These are phyloP conservation scores for Acanthopleura granulata DNA, from an alignment of 2,888 invertebrate species.

Conservation along the genomic window DNA sequence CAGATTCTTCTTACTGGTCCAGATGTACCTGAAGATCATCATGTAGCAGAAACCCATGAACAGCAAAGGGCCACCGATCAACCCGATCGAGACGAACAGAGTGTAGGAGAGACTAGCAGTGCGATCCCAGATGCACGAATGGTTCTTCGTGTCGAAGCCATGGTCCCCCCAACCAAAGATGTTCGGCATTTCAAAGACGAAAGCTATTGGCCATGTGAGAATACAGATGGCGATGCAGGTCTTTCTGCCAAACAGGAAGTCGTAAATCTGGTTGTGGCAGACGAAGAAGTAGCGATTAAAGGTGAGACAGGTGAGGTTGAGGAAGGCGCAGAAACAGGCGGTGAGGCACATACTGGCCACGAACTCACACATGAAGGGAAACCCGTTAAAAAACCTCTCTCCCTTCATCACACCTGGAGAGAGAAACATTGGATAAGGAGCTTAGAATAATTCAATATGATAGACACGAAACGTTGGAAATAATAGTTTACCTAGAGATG, in stretches of 20 bases:
- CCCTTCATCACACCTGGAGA: constrained; percentile 57
- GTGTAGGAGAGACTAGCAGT: constrained; percentile 57
- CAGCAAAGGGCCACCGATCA: constrained; percentile 49
- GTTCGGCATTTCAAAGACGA: constrained; percentile 56
- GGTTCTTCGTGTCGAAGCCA: constrained; percentile 56
- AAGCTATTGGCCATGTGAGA: constrained; percentile 50
- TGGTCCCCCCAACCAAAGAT: constrained; percentile 60
- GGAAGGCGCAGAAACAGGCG: constrained; percentile 61
- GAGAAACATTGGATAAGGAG: not conserved
- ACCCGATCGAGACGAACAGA: constrained; percentile 47
- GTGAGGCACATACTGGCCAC: constrained; percentile 57
- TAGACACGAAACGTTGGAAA: too few relatives aligned
- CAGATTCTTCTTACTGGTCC: constrained; percentile 46
- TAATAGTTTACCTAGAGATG: too few relatives aligned
- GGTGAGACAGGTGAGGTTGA: constrained; percentile 53
- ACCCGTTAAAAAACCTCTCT: constrained; percentile 51
- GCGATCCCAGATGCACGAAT: constrained; percentile 64
- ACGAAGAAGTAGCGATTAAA: constrained; percentile 54
- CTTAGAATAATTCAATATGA: too few relatives aligned
- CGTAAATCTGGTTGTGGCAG: constrained; percentile 45
- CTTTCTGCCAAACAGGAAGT: constrained; percentile 43
- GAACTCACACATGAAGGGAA: constrained; percentile 46
- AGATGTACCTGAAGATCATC: constrained; percentile 50
- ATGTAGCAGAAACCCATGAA: constrained; percentile 50
- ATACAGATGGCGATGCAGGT: constrained; percentile 45